Conservation (phyloP, 1,140 invertebrate genomes). For the Olivierus martensii region DNA sequence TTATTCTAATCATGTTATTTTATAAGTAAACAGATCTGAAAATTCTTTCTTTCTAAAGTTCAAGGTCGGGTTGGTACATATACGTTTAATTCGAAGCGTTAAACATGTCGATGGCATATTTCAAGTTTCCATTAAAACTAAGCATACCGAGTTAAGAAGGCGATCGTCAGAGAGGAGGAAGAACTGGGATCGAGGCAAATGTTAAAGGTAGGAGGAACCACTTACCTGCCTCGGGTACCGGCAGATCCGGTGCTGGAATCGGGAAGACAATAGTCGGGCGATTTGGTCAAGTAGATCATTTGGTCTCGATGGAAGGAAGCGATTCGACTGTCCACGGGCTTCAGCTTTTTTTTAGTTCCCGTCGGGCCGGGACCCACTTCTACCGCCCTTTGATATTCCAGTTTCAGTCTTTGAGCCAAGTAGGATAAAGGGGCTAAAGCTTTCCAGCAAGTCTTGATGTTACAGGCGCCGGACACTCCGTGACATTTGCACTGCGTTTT, state of each 20-base stretch:
- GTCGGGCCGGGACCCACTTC: conserved; percentile 41
- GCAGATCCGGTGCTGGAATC: conserved; percentile 48
- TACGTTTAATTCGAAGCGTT: no score
- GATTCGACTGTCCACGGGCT: not conserved
- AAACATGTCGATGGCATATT: no score
- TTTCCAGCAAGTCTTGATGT: conserved; percentile 82
- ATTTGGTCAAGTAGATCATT: conserved; percentile 76
- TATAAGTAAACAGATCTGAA: no score
- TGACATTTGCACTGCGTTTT: conserved; percentile 68
- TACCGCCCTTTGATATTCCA: conserved; percentile 79
- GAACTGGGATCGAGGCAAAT: no score
- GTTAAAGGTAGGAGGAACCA: no score
- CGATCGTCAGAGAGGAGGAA: no score
- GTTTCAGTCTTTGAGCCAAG: conserved; percentile 61
- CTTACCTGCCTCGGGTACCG: conserved; percentile 55
- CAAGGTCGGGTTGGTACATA: no score
- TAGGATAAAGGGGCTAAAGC: conserved; percentile 55
- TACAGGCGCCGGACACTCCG: conserved; percentile 88
- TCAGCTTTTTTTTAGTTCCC: no score
- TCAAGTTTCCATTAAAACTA: no score
- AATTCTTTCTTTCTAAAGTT: no score
- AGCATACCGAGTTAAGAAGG: no score
- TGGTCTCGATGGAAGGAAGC: conserved; percentile 41
- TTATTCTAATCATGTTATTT: no score
- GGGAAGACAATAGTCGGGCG: conserved; percentile 64